These are phyloP conservation scores for Cnemophilus loriae DNA, from an alignment of 2,113 vertebrate genomes.

Conservation along the genomic window DNA sequence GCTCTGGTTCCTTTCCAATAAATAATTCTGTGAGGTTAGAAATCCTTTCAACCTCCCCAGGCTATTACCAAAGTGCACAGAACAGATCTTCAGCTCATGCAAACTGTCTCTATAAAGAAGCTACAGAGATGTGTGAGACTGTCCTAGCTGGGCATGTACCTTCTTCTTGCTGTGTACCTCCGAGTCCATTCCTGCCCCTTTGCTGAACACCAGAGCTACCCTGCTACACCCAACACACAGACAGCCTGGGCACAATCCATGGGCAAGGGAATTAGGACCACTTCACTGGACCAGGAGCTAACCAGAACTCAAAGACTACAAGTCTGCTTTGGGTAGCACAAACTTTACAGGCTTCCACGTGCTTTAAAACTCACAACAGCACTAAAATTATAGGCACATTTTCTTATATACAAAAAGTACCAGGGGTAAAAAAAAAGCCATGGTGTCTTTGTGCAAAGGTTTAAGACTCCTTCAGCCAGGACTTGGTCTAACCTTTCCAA, in stretches of 20 bases:
- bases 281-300: not conserved
- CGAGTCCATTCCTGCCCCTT: not conserved
- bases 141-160: not conserved
- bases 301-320: not conserved
- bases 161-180: not conserved
- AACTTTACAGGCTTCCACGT: not conserved
- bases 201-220: not conserved
- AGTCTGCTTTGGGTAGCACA: not conserved
- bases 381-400: not conserved
- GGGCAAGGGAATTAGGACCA: not conserved
- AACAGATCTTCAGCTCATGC: not conserved
- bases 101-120: not conserved
- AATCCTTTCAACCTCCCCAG: not conserved
- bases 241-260: not conserved
- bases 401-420: not conserved
- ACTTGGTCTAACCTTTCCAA: not conserved
- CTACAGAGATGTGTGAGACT: not conserved
- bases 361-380: not conserved
- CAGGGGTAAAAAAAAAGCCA: not conserved
- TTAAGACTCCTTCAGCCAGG: not conserved
- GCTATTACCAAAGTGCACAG: not conserved
- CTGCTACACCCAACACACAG: not conserved
- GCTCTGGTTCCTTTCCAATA: not conserved
- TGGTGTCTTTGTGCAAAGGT: not conserved
- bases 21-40: conserved; percentile 4